Evolutionary conservation across 1,140 invertebrate genomes (phyloP), one percentile per base, ranked within the genome.

Genomic region (Drosophila kohkoa): DNA sequence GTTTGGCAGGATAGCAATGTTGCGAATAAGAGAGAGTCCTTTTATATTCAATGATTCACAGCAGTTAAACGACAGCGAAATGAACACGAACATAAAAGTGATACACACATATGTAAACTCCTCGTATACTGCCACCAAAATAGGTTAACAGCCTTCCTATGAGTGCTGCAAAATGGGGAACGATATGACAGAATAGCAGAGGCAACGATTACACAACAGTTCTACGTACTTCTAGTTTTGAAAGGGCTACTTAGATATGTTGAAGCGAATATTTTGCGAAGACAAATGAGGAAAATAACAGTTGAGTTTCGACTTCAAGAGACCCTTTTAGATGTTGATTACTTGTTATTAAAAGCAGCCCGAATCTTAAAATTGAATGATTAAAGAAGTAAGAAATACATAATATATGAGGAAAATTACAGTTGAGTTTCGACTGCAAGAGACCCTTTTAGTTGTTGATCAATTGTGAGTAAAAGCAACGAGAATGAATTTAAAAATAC

Each of bases 31-130:
- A 3, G 62, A 20, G 45, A 67, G 64, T 46, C 57, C 57, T 57
- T 62, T 62, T 55, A 48, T 48, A 57, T 54, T 54, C 55, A 38
- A 35, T 16, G 68, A 63, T 71, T 71, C 48, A 41, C 41, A 38
- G 57, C 46, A 41, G 71, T 52, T 74, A 74, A 74, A 59, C 65
- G 65, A 69, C 65, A 69, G 58, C 68, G 43, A 59, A 65, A 55
- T 57, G 35, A 45, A 54, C 51, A 51, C 7, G 38, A 51, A 55
- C 20, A 55, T 45, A 65, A 55, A 65, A 45, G 20, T 15, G 49
- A 10, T 10, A 8, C 30, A 49, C 32, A 41, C 6, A 10, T 7
- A 38, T 38, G 8, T 8, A 38, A 25, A 25, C 3, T 57, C 5
- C 32, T 41, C 38, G 8, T 11, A 15, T 15, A 16, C 16, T 13